phyloP scores from a whole-genome alignment of 1,140 invertebrate genomes.

The Drosophila kurseongensis region DNA sequence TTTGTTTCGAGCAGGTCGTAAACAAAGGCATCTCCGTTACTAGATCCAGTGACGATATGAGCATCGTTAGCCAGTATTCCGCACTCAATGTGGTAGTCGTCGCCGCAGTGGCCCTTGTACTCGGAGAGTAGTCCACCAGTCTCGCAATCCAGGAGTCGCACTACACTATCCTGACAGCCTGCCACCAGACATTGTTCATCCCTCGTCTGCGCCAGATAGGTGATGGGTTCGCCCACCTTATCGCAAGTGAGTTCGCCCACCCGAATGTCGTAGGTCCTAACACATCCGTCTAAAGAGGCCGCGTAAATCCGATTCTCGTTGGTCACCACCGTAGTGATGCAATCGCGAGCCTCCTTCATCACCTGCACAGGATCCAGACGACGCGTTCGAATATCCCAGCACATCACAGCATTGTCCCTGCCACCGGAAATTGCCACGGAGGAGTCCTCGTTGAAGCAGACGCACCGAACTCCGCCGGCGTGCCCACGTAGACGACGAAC shows the following conservation, averaged over 20 bases:
- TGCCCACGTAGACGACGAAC: conserved; percentile 94
- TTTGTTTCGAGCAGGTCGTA: conserved; percentile 94
- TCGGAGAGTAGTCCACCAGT: conserved; percentile 92
- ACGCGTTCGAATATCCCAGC: conserved; percentile 93
- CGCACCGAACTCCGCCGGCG: conserved; percentile 93
- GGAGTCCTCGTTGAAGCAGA: conserved; percentile 97
- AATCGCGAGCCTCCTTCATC: conserved; percentile 96
- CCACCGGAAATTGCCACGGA: conserved; percentile 93
- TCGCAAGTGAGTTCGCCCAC: conserved; percentile 93
- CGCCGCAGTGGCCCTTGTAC: conserved; percentile 91
- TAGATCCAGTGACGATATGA: conserved; percentile 94
- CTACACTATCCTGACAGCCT: conserved; percentile 91
- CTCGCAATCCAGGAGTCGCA: conserved; percentile 95
- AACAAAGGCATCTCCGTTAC: conserved; percentile 92
- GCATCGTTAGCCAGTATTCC: conserved; percentile 92
- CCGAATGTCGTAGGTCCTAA: conserved; percentile 95
- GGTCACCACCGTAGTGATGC: conserved; percentile 93
- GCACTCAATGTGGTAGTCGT: conserved; percentile 94
- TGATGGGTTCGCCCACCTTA: conserved; percentile 92
- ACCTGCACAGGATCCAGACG: conserved; percentile 91
- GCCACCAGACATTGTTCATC: conserved; percentile 89
- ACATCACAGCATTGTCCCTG: conserved; percentile 95
- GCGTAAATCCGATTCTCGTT: conserved; percentile 96
- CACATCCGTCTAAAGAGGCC: conserved; percentile 94
- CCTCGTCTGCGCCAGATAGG: conserved; percentile 90